Evolutionary conservation across 2,113 vertebrate genomes (phyloP), one percentile per base, ranked within the genome.

Genomic region (Alethe diademata): DNA sequence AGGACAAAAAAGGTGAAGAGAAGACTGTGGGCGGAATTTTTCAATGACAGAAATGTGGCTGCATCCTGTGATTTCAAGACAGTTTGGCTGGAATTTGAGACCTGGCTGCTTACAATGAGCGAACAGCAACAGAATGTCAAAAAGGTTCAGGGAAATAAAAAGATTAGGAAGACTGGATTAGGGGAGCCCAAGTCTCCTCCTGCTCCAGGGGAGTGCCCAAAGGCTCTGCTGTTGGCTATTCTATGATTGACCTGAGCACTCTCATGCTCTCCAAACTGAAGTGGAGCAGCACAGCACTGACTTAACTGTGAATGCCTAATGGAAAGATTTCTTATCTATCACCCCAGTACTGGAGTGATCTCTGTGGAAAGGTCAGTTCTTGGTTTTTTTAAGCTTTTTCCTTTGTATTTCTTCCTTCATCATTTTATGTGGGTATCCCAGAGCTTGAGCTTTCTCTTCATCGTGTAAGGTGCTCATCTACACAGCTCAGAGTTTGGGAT

Each of bases 391-490:
- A 91, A 78, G 2, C 33, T 15, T 56, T 86, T 64, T 60, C 14
- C 7, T 47, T 70, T 42, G 5, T 42, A 47, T 48, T 86, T 71
- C 19, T 81, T 76, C 26, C 29, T 25, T 26, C 12, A 75, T 18
- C 8, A 45, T 53, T 86, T 51, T 65, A 48, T 18, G 5, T 1
- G 12, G n/a, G 36, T 58, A 3, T 4, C 5, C 14, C 8, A n/a
- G 25, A 62, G 11, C 11, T 6, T 48, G 35, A 95, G 36, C 15
- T 19, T 50, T 6, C 19, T 70, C n/a, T 73, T 90, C 14, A 60
- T 11, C 3, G 0, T 12, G 11, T 38, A 51, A 66, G 23, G 12
- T 31, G 40, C 6, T 18, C 1, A 0, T 19, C 12, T 53, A n/a
- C 40, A 25, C 10, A 88, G 31, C 31, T 56, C 40, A 64, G 57